Evolutionary conservation across 2,797 vertebrate genomes (phyloP).

Genomic region (Cossypha heuglini): DNA sequence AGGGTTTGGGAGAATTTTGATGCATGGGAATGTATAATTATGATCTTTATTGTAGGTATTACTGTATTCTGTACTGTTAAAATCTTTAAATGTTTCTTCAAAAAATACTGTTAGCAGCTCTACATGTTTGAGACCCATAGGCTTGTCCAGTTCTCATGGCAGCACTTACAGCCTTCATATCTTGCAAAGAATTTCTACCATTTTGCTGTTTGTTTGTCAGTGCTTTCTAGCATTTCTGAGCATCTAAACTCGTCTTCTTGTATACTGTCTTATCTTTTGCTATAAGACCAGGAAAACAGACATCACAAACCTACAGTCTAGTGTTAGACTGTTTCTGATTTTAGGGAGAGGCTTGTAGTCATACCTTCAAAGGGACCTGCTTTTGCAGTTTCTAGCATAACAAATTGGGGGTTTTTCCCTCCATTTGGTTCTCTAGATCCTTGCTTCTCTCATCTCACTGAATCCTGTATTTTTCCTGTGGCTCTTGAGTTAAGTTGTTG

Average conservation of each 20-base stretch:
- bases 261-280: neutral
- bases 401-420: rapidly evolving
- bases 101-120: neutral
- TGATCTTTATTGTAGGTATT: neutral
- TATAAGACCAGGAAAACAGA: neutral
- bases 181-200: neutral
- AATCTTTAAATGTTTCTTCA: neutral
- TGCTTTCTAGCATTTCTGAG: neutral
- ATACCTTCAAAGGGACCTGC: neutral
- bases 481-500: neutral
- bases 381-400: neutral
- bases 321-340: neutral
- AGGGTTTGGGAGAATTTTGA: neutral
- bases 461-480: neutral
- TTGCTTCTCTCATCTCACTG: neutral
- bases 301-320: neutral
- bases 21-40: neutral
- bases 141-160: neutral
- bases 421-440: neutral
- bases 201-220: neutral
- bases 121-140: neutral
- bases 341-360: neutral
- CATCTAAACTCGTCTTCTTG: neutral
- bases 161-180: neutral
- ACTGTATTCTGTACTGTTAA: neutral